These are phyloP conservation scores for Gallinago paraguaiae DNA, from an alignment of 2,113 vertebrate species.

Conservation along the genomic window DNA sequence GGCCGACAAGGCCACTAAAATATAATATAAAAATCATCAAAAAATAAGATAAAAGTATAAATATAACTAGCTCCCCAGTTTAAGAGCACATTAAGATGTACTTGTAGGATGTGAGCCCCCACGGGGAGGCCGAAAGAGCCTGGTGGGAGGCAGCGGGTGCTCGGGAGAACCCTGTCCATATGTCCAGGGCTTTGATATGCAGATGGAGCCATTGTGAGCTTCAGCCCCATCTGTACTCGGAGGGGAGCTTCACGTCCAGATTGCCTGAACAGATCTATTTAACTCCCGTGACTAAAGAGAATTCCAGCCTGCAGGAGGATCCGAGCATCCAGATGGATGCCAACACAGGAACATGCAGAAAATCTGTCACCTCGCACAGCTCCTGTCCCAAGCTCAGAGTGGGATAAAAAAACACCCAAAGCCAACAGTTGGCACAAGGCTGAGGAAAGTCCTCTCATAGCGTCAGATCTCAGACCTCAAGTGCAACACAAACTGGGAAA, in stretches of 20 bases:
- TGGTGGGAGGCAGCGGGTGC: neutral
- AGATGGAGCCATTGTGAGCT: slow-evolving; percentile 46
- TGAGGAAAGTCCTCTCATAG: neutral
- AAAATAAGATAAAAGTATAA: too few species aligned
- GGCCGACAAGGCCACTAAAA: neutral
- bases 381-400: neutral
- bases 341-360: neutral
- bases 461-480: neutral
- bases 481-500: neutral
- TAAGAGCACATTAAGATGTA: neutral
- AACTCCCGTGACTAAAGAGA: slow-evolving; percentile 19
- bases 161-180: neutral
- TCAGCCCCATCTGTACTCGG: neutral
- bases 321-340: neutral
- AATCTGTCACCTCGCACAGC: neutral
- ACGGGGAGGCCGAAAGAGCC: neutral
- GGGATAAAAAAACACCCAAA: neutral
- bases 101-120: neutral
- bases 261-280: slow-evolving; percentile 38
- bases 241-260: neutral
- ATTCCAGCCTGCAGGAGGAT: slow-evolving; percentile 20
- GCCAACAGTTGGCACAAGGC: neutral
- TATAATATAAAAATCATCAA: too few species aligned
- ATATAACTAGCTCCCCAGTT: neutral
- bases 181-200: slow-evolving; percentile 58